A percentile compares a stretch with the other conserved stretches of the same genome.
These are phyloP conservation scores for Watsonalla cultraria DNA, from an alignment of 2,888 invertebrate genomes.

Conservation along the genomic window DNA sequence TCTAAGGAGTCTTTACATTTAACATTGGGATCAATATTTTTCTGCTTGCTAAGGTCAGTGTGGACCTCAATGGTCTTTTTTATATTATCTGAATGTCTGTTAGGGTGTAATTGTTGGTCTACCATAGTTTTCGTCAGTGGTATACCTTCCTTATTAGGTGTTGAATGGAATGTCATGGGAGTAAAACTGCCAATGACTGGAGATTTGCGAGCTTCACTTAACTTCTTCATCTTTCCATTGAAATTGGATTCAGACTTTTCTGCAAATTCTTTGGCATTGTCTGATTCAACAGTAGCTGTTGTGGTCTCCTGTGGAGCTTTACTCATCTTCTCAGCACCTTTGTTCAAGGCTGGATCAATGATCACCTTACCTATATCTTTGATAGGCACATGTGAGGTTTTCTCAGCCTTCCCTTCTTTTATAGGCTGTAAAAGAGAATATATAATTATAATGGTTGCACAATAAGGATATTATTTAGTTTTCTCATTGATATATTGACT, in stretches of 20 bases:
- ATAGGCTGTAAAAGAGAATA: slow-evolving; percentile 47
- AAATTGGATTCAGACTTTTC: slow-evolving; percentile 56
- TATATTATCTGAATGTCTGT: slow-evolving; percentile 62
- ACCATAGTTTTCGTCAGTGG: slow-evolving; percentile 72
- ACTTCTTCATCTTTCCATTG: slow-evolving; percentile 61
- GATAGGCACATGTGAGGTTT: slow-evolving; percentile 50
- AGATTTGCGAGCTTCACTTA: slow-evolving; percentile 63
- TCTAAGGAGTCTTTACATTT: slow-evolving; percentile 9
- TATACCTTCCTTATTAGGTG: slow-evolving; percentile 68
- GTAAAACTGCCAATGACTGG: slow-evolving; percentile 62
- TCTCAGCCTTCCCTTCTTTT: slow-evolving; percentile 38
- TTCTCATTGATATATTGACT: slow-evolving; percentile 16
- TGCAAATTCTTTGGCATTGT: slow-evolving; percentile 34
- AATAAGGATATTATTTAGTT: not conserved
- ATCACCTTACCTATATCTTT: slow-evolving; percentile 50
- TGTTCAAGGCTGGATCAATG: slow-evolving; percentile 40
- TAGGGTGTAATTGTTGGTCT: slow-evolving; percentile 64
- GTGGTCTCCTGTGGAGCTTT: slow-evolving; percentile 28
- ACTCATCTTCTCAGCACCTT: slow-evolving; percentile 39
- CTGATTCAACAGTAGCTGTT: slow-evolving; percentile 23
- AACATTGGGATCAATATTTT: slow-evolving; percentile 26
- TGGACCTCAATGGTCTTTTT: slow-evolving; percentile 72
- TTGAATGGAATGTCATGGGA: slow-evolving; percentile 68
- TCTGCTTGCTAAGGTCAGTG: slow-evolving; percentile 54
- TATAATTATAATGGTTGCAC: slow-evolving; percentile 2